Conservation (phyloP, 2,113 vertebrate species). For the Pavo muticus region DNA sequence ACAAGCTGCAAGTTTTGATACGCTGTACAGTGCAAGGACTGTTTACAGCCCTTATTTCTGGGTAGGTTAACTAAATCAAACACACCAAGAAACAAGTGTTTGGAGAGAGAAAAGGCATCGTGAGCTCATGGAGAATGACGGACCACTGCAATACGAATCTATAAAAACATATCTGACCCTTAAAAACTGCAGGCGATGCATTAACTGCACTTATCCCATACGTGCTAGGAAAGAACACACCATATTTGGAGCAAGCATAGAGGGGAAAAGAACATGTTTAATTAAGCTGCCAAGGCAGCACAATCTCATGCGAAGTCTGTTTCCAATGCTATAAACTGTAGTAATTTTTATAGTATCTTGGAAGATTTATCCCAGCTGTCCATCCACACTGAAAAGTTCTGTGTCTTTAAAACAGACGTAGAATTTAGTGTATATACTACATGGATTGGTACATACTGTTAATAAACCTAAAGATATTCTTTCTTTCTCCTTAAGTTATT, state of each 20-base stretch:
- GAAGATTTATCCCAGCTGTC: background rate
- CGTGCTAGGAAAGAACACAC: background rate
- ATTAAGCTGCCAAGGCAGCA: background rate
- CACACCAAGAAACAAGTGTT: background rate
- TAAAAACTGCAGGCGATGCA: background rate
- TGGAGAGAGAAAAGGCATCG: background rate
- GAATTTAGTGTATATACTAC: background rate
- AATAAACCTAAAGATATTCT: background rate
- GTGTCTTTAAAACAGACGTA: background rate
- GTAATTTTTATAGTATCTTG: background rate
- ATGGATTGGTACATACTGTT: background rate
- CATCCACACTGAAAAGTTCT: background rate
- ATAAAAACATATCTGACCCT: background rate
- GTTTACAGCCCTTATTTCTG: background rate
- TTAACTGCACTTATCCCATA: background rate
- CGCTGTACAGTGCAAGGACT: background rate
- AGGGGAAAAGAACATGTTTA: background rate
- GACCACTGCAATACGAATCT: background rate
- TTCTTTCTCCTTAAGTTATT: background rate
- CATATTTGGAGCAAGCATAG: background rate
- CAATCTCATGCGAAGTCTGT: background rate
- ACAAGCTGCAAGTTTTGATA: background rate
- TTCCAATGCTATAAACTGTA: background rate
- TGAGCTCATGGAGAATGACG: background rate
- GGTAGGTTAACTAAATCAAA: background rate